Base-by-base conservation (phyloP, 1,140 invertebrate genomes). In the Diorhabda sublineata region DNA sequence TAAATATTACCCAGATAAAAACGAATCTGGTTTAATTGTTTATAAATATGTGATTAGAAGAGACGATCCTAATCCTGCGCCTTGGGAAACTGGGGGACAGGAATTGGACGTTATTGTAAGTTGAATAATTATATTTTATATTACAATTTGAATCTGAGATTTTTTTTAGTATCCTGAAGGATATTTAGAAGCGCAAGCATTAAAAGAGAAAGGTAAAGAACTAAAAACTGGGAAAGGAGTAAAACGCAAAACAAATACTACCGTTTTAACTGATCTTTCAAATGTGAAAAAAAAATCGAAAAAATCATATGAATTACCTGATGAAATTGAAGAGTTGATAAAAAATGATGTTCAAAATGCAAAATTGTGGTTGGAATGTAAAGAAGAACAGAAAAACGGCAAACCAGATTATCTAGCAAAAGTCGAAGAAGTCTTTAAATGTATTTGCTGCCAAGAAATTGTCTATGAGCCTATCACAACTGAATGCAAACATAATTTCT, bases 1-100 rank as follows among this genome's bases (percentile, higher is more conserved):
- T 0, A 94, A 92, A 74, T 96, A 95, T 79, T 95, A 91, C 83
- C 90, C 90, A 3, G 88, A 91, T 76, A 90, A 87, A 69, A 92
- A 92, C 7, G 86, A 91, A 74, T 91, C 91, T 59, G 93, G 92
- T 2, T 94, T 89, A 78, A 82, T 86, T 5, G 90, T 96, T 7
- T 96, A 93, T 93, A 86, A 91, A 59, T 96, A 92, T 78, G 74
- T 92, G 8, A 78, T 96, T 56, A 82, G 89, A 66, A 83, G 93
- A 73, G 93, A 96, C 80, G 94, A 96, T 81, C 87, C 89, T 1
- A 81, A 76, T 8, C 91, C 92, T 2, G 89, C 93, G 8, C 93
- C 93, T 0, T 96, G 93, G 94, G 92, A 92, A n/a, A 76, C 85
- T 59, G 86, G 85, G 60, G 93, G 91, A 0, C 88, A 89, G 79